Base-by-base conservation (phyloP, 2,113 vertebrate species). In the Pipra filicauda region DNA sequence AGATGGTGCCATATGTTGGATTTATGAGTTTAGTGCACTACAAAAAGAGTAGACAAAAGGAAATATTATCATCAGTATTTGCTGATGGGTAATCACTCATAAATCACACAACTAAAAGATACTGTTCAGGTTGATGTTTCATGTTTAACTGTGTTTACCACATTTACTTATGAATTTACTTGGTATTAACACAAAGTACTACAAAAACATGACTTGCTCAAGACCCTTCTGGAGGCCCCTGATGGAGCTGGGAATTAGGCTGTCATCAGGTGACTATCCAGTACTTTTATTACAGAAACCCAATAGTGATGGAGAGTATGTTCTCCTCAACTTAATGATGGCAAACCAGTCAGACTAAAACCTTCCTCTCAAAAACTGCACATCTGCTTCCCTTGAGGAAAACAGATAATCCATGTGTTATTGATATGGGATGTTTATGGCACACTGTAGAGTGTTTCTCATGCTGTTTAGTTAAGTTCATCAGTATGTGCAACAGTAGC, bases 1-100 rank as follows among this genome's bases (percentile, higher is more conserved):
- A 9, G 0, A 19, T 2, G 3, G 52, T 59, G 69, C 70, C 39
- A 30, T 23, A 31, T 1, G 0, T 24, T 89, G 55, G 39, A 12
- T 76, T 74, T 74, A 10, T 51, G 51, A 51, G 28, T 76, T 93
- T 46, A 52, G 51, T 41, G 18, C 51, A 20, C 19, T 41, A 21
- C 30, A 49, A 27, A 18, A 33, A 26, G 30, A 41, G 17, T 2
- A 66, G 18, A 73, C 31, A 26, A 85, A 88, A 85, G 64, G 51
- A 90, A 80, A 33, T 71, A 48, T 0, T 86, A 26, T 44, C 33
- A 27, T 71, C 17, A 46, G 15, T 62, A 46, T 62, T 93, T 52
- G 35, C 21, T 74, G 37, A 14, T 78, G 61, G 72, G 5, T 52
- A 37, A 28, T 54, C 24, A 24, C 46, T 87, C 14, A 31, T 43